A percentile compares a stretch with the other conserved stretches of the same genome.
phyloP scores from a whole-genome alignment of 2,797 vertebrate species.

The Falco rusticolus region DNA sequence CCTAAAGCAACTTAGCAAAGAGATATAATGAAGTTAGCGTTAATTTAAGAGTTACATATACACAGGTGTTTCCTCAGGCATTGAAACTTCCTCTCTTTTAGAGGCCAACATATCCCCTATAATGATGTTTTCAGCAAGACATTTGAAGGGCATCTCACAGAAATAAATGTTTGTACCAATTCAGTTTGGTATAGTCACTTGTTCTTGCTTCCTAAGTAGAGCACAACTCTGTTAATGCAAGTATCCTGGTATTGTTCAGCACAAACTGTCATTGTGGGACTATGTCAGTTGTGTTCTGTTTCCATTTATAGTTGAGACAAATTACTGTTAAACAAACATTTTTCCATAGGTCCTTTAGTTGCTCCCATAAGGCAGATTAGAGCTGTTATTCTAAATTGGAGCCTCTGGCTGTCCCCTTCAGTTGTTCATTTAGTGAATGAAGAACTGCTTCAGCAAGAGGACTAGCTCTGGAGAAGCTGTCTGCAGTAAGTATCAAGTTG shows the following conservation, averaged over 20 bases:
- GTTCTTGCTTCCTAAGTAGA: slow-evolving; percentile 27
- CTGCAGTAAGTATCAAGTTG: neutral
- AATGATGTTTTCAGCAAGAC: slow-evolving; percentile 1
- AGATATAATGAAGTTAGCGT: neutral
- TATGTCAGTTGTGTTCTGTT: slow-evolving; percentile 53
- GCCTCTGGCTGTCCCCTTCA: neutral
- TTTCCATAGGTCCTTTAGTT: slow-evolving; percentile 52
- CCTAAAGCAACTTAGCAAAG: neutral
- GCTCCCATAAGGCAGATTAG: slow-evolving; percentile 31
- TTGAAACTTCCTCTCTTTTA: slow-evolving; percentile 18
- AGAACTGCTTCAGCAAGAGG: slow-evolving; percentile 9
- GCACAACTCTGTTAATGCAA: slow-evolving; percentile 24
- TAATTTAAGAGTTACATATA: neutral
- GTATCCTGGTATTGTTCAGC: slow-evolving; percentile 55
- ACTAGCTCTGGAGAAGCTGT: neutral
- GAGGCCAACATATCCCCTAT: neutral
- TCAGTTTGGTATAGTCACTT: neutral
- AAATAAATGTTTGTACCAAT: neutral
- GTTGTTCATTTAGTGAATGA: slow-evolving; percentile 28
- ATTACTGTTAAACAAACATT: slow-evolving; percentile 40
- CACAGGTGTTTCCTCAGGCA: slow-evolving; percentile 39
- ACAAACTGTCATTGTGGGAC: slow-evolving; percentile 28
- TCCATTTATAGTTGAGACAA: slow-evolving; percentile 56
- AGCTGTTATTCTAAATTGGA: slow-evolving; percentile 17
- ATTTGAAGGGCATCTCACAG: neutral